Evolutionary conservation across 2,888 invertebrate genomes (phyloP).

Genomic region (Tridacna crocea): DNA sequence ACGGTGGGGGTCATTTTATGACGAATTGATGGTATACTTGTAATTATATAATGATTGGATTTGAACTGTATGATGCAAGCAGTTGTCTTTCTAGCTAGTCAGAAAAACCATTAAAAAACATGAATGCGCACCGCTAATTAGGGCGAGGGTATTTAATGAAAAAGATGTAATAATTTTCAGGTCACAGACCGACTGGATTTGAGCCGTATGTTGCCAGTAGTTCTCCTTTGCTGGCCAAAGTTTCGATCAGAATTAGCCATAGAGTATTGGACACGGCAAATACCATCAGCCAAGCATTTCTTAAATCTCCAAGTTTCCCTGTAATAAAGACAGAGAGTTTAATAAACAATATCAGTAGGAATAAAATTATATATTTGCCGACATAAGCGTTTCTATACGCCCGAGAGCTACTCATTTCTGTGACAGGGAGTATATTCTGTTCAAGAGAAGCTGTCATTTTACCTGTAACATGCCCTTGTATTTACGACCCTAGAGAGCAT

Average conservation of each 20-base stretch:
- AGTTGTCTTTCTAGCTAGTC: neutral
- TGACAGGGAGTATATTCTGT: no score
- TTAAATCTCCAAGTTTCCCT: conserved; percentile 71
- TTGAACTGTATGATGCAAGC: neutral
- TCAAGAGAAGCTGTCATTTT: no score
- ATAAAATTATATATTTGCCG: no score
- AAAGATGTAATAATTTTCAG: neutral
- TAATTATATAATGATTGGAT: neutral
- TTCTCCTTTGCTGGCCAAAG: conserved; percentile 70
- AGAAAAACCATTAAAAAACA: neutral
- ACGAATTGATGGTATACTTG: neutral
- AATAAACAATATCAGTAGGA: no score
- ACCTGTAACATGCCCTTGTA: no score
- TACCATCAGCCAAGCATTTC: conserved; percentile 74
- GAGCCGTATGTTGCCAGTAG: conserved; percentile 74
- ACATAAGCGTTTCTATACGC: no score
- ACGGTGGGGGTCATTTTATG: no score
- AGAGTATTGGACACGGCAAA: conserved; percentile 75
- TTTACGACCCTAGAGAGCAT: no score
- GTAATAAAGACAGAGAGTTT: conserved; percentile 29
- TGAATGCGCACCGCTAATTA: neutral
- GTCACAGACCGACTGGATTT: conserved; percentile 74
- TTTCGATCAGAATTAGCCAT: conserved; percentile 78
- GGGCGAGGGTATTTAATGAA: neutral
- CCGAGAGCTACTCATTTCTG: no score